A percentile compares a stretch with the other conserved stretches of the same genome.
Evolutionary conservation across 2,797 vertebrate genomes (phyloP).

Genomic region (Psittacula derbiana): DNA sequence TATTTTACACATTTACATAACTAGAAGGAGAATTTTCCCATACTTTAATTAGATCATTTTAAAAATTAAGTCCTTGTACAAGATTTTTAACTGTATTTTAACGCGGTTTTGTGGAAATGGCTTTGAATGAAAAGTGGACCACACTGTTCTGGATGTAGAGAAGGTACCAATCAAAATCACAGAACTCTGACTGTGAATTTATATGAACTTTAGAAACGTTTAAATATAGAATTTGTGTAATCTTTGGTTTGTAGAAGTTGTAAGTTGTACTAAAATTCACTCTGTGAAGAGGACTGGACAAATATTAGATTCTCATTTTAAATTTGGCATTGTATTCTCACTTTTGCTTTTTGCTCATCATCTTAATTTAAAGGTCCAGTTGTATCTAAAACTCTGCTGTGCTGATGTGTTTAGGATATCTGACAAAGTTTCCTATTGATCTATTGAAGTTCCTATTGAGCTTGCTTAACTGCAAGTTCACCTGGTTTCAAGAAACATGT

Average conservation of each 20-base stretch:
- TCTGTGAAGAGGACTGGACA: neutral
- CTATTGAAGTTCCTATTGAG: neutral
- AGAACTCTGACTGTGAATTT: neutral
- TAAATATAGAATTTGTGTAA: neutral
- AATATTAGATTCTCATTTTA: neutral
- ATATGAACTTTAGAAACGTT: neutral
- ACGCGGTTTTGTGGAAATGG: neutral
- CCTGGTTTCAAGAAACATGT: neutral
- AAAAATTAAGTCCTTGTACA: accelerated
- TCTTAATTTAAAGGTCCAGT: neutral
- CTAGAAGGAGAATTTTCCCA: neutral
- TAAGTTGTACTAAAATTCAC: neutral
- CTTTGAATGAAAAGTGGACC: neutral
- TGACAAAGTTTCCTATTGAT: neutral
- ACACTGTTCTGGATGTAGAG: neutral
- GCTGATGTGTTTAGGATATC: neutral
- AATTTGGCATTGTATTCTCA: neutral
- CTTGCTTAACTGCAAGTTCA: neutral
- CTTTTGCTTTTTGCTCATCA: neutral
- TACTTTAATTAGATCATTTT: neutral
- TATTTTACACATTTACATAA: neutral
- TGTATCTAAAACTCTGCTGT: neutral
- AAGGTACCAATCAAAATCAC: neutral
- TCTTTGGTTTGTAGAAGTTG: neutral
- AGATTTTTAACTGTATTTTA: neutral